These are phyloP conservation scores for Mactra quadrangularis DNA, from an alignment of 1,140 invertebrate species.

Conservation along the genomic window DNA sequence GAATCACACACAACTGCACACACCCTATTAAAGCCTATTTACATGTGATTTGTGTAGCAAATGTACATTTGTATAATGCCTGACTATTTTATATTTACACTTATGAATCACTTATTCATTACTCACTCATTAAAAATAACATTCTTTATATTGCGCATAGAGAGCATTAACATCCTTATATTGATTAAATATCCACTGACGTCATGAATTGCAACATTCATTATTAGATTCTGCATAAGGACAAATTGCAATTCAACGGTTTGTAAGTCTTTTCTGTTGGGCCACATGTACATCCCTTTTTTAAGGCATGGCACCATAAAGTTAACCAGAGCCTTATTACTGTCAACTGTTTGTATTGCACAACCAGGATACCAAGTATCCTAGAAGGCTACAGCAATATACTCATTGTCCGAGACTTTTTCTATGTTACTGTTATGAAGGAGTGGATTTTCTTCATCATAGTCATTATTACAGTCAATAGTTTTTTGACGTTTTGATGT, in stretches of 20 bases:
- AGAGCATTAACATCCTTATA: neutral
- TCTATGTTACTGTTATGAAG: too few relatives aligned
- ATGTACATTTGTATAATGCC: too few relatives aligned
- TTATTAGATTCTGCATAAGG: neutral
- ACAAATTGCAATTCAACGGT: conserved; percentile 29
- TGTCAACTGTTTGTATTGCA: neutral
- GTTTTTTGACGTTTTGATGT: too few relatives aligned
- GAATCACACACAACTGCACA: too few relatives aligned
- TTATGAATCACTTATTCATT: too few relatives aligned
- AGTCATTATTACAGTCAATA: too few relatives aligned
- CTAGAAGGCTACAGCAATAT: conserved; percentile 31
- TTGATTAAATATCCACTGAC: conserved; percentile 10
- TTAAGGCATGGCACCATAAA: conserved; percentile 18
- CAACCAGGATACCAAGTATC: conserved; percentile 35
- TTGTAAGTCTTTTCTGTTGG: conserved; percentile 3
- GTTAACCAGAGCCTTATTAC: neutral
- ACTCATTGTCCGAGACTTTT: conserved; percentile 37
- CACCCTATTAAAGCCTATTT: too few relatives aligned
- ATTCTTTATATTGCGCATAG: too few relatives aligned
- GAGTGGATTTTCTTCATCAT: too few relatives aligned
- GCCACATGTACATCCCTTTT: conserved; percentile 19
- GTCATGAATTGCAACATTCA: conserved; percentile 8
- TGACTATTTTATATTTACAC: too few relatives aligned
- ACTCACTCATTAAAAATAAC: too few relatives aligned
- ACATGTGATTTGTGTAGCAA: too few relatives aligned